A percentile compares a stretch with the other conserved stretches of the same genome.
Evolutionary conservation across 2,113 vertebrate species (phyloP).

Genomic region (Oryzias javanicus): DNA sequence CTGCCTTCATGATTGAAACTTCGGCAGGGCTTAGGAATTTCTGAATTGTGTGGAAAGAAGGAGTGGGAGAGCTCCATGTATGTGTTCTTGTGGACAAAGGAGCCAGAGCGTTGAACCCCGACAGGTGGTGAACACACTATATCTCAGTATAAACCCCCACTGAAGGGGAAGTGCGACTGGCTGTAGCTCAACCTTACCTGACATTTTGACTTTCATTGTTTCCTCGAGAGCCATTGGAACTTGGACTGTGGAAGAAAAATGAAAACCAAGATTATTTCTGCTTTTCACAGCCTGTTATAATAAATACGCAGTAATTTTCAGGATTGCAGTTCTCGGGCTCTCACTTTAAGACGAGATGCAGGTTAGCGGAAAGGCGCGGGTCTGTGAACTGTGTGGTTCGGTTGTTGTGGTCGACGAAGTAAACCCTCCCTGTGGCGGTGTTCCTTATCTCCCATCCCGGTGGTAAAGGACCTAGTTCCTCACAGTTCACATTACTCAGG

Average conservation of each 20-base stretch:
- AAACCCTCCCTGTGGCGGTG: slow-evolving; percentile 96
- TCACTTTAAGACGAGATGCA: slow-evolving; percentile 97
- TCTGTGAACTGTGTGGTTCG: slow-evolving; percentile 98
- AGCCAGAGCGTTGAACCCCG: slow-evolving; percentile 35
- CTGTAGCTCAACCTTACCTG: slow-evolving; percentile 60
- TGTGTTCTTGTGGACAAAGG: slow-evolving; percentile 20
- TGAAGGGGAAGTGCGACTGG: slow-evolving; percentile 20
- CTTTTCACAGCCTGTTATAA: background rate
- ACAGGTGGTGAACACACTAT: slow-evolving; percentile 59
- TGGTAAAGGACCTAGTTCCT: slow-evolving; percentile 96
- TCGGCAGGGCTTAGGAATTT: slow-evolving; percentile 47
- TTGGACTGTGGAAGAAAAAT: slow-evolving; percentile 64
- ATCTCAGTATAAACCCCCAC: slow-evolving; percentile 40
- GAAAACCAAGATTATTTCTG: background rate
- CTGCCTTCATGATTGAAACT: slow-evolving; percentile 60
- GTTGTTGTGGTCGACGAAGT: slow-evolving; percentile 99
- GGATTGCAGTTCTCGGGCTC: slow-evolving; percentile 24
- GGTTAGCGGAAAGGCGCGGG: slow-evolving; percentile 95
- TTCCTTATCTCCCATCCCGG: slow-evolving; percentile 99
- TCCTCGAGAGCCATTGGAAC: slow-evolving; percentile 73
- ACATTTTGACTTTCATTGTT: slow-evolving; percentile 70
- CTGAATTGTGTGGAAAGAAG: slow-evolving; percentile 35
- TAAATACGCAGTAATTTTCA: background rate
- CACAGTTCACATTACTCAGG: slow-evolving; percentile 99
- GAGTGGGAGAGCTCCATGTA: slow-evolving; percentile 26